Evolutionary conservation across 2,797 vertebrate genomes (phyloP), one percentile per base, ranked within the genome.

Genomic region (Sarcoramphus papa): DNA sequence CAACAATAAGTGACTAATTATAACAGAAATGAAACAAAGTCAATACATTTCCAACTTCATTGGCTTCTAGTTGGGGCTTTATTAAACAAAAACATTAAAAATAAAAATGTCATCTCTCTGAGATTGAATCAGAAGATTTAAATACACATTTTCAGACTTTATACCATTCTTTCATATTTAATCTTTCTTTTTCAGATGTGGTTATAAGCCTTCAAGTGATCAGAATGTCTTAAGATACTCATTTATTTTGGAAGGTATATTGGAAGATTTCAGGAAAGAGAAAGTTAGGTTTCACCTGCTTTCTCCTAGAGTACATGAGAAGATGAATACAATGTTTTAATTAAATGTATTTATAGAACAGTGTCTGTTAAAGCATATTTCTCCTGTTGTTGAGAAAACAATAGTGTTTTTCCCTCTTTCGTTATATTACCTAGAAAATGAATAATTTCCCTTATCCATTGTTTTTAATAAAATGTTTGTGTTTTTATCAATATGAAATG

Each of bases 81-180:
- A 74, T 54, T 43, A 87, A 95, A 90, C 23, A 65, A 87, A 48
- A 13, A 21, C 11, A 63, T 20, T 3, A 82, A 48, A 79, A 62
- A 73, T 2, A 87, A 86, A 89, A 73, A 74, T 5, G 14, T 69
- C 12, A 13, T 53, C 63, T 94, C 51, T 82, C 88, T 94, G 64
- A 95, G 47, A 91, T 85, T 77, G 70, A 90, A 77, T 30, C 57
- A n/a, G 56, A 77, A 94, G 88, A 93, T 89, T 83, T 95, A 97
- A 96, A 85, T n/a, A 54, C 68, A 76, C 41, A 51, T 95, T 96
- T 96, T 70, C 75, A 87, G 70, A 74, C 37, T 94, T 92, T 88
- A 92, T 75, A 27, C 45, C 23, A 21, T 51, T 54, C 53, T 77
- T 85, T 88, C 60, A 60, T 70, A 77, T 92, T 91, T 93, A 74